phyloP scores from a whole-genome alignment of 2,888 invertebrate genomes.

The Leucophenga montana region DNA sequence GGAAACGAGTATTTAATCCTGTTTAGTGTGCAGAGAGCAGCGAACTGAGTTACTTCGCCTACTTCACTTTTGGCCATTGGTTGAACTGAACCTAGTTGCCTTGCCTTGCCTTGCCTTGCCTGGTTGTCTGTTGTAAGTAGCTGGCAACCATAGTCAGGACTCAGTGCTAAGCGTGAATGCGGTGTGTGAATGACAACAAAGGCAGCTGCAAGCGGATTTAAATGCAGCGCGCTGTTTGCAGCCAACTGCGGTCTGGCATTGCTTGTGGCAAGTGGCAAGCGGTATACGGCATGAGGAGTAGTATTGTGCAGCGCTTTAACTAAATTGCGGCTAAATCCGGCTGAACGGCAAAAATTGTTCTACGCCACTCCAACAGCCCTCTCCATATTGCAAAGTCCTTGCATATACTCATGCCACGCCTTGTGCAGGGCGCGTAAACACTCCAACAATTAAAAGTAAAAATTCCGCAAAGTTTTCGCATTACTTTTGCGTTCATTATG shows the following conservation, averaged over 20 bases:
- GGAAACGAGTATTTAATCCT: conserved; percentile 51
- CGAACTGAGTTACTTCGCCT: too few species aligned
- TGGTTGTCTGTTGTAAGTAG: background rate
- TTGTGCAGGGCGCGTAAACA: conserved; percentile 51
- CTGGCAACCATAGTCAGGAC: background rate
- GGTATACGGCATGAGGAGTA: too few species aligned
- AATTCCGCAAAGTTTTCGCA: conserved; percentile 59
- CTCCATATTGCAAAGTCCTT: background rate
- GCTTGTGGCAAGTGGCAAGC: conserved; percentile 18
- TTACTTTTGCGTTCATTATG: conserved; percentile 55
- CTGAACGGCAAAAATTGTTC: background rate
- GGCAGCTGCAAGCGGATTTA: conserved; percentile 44
- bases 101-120: background rate
- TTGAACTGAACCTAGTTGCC: background rate
- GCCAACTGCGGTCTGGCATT: conserved; percentile 32
- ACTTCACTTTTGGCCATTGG: background rate
- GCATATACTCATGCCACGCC: conserved; percentile 10
- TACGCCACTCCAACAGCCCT: conserved; percentile 36
- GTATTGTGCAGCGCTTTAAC: conserved; percentile 61
- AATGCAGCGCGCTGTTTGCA: conserved; percentile 25
- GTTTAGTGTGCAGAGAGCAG: conserved; percentile 20
- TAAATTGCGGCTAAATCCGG: conserved; percentile 55
- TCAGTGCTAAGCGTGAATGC: conserved; percentile 2
- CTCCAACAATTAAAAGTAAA: conserved; percentile 66
- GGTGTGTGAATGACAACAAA: conserved; percentile 15